Evolutionary conservation across 2,113 vertebrate species (phyloP), one percentile per base, ranked within the genome.

Genomic region (Cyanoramphus novaezelandiae): DNA sequence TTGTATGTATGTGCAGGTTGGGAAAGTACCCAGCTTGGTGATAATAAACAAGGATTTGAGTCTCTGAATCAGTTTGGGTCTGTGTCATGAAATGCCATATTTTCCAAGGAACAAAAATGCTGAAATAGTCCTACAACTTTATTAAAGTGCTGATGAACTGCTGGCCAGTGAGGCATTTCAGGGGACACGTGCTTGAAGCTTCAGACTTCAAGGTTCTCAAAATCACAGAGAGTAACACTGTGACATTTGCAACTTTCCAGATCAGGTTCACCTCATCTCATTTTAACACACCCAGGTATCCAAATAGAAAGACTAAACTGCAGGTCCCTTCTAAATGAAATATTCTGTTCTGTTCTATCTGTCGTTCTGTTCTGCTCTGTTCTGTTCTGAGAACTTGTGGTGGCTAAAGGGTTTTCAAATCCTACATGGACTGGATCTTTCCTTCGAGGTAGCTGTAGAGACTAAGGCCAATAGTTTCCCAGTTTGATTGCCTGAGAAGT

Each of bases 111-210:
- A 44, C 3, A 82, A 94, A 65, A 76, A 8, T 11, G 13, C 13
- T 55, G 49, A 88, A 81, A n/a, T 81, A 53, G 17, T 82, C 41
- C 25, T 59, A 23, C 9, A 21, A 24, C 14, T 78, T 29, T 63
- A 9, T 67, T 72, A 74, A 77, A 81, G 25, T 4, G 1, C 41
- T 80, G 15, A 37, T 6, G 83, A 62, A 83, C 59, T 77, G 43
- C 9, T 76, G 37, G 6, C n/a, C 43, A 69, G 6, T 21, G 25
- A 63, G 13, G 17, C 1, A 55, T 37, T 94, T 83, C 41, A 53
- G 28, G 12, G 8, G 3, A 62, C 31, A 49, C 14, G 12, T 0
- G 2, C 8, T 2, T 59, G 28, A 67, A 67, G 3, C 41, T 65
- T 60, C 16, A 52, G 31, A 39, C 10, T 82, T 85, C 33, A 79